Evolutionary conservation across 2,113 vertebrate genomes (phyloP).

Genomic region (Salvelinus sp.): DNA sequence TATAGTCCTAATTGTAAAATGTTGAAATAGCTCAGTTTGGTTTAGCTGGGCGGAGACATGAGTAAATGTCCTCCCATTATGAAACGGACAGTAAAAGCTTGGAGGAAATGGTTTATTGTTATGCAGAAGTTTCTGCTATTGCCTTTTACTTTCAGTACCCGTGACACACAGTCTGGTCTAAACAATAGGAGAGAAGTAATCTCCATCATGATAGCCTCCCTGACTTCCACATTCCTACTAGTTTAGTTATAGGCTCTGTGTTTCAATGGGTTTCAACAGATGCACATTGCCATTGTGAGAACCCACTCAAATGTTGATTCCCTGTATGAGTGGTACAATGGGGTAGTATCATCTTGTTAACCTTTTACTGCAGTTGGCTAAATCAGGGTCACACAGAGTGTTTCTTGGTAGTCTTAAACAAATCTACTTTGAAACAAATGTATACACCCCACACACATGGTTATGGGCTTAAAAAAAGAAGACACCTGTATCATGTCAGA

Average conservation of each 20-base stretch:
- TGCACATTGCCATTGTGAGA: neutral
- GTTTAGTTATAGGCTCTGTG: neutral
- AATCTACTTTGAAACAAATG: too few relatives aligned
- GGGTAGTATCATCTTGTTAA: slow-evolving; percentile 1
- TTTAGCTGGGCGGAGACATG: neutral
- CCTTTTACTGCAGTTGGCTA: neutral
- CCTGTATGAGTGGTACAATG: neutral
- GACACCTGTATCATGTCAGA: neutral
- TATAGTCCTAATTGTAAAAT: neutral
- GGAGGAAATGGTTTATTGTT: neutral
- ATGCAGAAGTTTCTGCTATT: neutral
- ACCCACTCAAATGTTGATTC: neutral
- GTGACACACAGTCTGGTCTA: neutral
- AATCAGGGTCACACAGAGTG: too few relatives aligned
- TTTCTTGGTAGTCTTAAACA: too few relatives aligned
- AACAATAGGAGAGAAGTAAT: neutral
- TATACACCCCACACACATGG: too few relatives aligned
- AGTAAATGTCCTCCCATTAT: neutral
- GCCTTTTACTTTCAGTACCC: neutral
- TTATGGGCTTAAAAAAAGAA: neutral
- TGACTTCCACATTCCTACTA: neutral
- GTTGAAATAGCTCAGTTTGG: neutral
- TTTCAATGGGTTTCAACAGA: neutral
- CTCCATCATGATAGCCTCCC: neutral
- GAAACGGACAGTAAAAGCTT: neutral